Evolutionary conservation across 2,888 invertebrate genomes (phyloP).

Genomic region (Parnassius mnemosyne): DNA sequence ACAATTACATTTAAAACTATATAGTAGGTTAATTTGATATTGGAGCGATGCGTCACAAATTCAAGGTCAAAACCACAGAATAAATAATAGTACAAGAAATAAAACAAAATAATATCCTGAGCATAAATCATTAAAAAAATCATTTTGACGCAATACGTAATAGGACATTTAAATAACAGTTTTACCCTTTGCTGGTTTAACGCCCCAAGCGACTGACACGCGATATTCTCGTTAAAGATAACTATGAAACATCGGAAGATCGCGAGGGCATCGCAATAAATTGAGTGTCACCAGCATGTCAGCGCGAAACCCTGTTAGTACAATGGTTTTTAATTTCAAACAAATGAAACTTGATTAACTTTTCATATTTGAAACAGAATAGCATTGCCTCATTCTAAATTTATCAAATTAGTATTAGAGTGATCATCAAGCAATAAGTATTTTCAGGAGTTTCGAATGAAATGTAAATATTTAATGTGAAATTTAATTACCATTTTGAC

Average conservation of each 20-base stretch:
- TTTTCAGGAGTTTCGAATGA: too few relatives aligned
- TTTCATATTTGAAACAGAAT: background rate
- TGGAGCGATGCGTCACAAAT: too few relatives aligned
- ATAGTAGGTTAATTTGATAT: too few relatives aligned
- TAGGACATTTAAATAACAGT: constrained; percentile 22
- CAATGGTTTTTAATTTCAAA: constrained; percentile 45
- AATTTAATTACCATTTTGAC: too few relatives aligned
- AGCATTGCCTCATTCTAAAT: constrained; percentile 5
- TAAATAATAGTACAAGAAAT: too few relatives aligned
- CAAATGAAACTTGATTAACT: constrained; percentile 16
- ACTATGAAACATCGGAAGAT: constrained; percentile 33
- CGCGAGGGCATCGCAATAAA: constrained; percentile 41
- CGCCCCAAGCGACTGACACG: constrained; percentile 29
- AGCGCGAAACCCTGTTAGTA: constrained; percentile 46
- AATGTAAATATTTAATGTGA: too few relatives aligned
- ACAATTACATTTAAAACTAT: too few relatives aligned
- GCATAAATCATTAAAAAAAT: too few relatives aligned
- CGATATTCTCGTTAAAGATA: constrained; percentile 38
- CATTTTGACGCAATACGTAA: background rate
- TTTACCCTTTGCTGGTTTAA: constrained; percentile 30
- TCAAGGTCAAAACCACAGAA: too few relatives aligned
- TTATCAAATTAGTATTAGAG: background rate
- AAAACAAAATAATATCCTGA: too few relatives aligned
- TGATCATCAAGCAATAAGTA: too few relatives aligned
- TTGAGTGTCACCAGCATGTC: constrained; percentile 58